These are phyloP conservation scores for Pelecanoides urinatrix DNA, from an alignment of 2,113 vertebrate species.

Conservation along the genomic window DNA sequence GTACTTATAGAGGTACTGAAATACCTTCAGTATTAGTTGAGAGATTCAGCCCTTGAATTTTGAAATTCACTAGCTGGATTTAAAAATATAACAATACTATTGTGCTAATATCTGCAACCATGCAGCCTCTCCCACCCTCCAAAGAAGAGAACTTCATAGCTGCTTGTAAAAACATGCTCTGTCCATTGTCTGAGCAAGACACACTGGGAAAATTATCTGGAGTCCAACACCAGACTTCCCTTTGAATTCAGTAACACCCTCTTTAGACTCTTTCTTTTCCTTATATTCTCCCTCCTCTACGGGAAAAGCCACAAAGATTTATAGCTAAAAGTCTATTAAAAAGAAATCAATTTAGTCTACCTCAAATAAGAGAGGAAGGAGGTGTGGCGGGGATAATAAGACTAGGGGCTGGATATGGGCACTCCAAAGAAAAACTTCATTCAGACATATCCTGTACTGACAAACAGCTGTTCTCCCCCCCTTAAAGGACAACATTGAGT, in stretches of 20 bases:
- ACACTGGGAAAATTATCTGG: neutral
- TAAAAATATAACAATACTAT: neutral
- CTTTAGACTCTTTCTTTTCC: neutral
- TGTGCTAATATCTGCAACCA: neutral
- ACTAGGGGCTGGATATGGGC: neutral
- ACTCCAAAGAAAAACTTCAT: neutral
- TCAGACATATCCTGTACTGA: neutral
- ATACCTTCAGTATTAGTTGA: neutral
- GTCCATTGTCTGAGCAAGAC: neutral
- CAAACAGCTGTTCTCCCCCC: neutral
- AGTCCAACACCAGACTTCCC: neutral
- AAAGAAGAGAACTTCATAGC: neutral
- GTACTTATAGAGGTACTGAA: neutral
- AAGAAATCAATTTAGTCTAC: neutral
- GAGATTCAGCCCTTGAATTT: neutral
- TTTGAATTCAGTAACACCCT: neutral
- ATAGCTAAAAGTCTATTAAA: neutral
- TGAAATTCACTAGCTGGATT: neutral
- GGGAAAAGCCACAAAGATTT: neutral
- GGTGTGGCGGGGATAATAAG: neutral
- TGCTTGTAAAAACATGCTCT: neutral
- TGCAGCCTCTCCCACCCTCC: neutral
- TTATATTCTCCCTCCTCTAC: neutral
- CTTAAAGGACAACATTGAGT: neutral
- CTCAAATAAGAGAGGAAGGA: neutral